Conservation (phyloP, 2,797 vertebrate species). For the Pogonophryne albipinna region DNA sequence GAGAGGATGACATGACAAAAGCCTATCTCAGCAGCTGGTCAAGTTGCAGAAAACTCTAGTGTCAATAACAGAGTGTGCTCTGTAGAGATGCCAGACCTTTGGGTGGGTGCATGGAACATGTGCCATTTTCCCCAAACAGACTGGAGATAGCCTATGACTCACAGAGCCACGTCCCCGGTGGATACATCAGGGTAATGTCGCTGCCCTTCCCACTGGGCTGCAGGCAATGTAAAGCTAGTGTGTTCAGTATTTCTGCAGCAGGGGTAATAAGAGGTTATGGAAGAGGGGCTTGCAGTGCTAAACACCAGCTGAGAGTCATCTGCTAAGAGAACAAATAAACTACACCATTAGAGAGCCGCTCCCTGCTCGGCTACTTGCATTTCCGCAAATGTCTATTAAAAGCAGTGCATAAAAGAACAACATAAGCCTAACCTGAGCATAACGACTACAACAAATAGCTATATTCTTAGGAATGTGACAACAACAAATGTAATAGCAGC, state of each 20-base stretch:
- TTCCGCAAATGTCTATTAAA: slow-evolving; percentile 19
- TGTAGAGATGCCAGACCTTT: slow-evolving; percentile 25
- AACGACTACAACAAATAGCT: slow-evolving; percentile 1
- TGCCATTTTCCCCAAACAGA: slow-evolving; percentile 50
- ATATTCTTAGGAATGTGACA: neutral
- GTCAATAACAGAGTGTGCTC: neutral
- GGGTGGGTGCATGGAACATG: slow-evolving; percentile 35
- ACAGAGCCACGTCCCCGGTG: slow-evolving; percentile 44
- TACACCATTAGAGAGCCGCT: slow-evolving; percentile 38
- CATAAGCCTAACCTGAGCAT: neutral
- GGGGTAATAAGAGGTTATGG: slow-evolving; percentile 11
- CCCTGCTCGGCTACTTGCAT: slow-evolving; percentile 23
- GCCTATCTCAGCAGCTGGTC: slow-evolving; percentile 25
- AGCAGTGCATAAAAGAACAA: slow-evolving; percentile 4
- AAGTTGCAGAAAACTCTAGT: neutral
- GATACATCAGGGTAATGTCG: slow-evolving; percentile 42
- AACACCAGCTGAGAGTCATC: slow-evolving; percentile 64
- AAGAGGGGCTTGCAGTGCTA: slow-evolving; percentile 34
- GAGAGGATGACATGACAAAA: slow-evolving; percentile 54
- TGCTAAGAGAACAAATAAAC: slow-evolving; percentile 34
- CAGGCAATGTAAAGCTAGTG: slow-evolving; percentile 13
- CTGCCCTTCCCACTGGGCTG: slow-evolving; percentile 10
- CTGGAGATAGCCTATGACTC: slow-evolving; percentile 66
- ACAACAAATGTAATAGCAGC: neutral
- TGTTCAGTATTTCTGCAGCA: slow-evolving; percentile 23